Conservation (phyloP, 2,113 vertebrate species). For the Macaca fascicularis region T2T-MFA8v1.1 NC_088394.1:15366001-15366500, state of each 20-base stretch:
- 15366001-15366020: neutral
- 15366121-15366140: neutral
- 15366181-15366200: neutral
- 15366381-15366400: too few species aligned
- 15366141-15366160: neutral
- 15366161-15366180: neutral
- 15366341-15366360: too few species aligned
- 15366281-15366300: too few species aligned
- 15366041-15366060: neutral
- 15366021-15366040: neutral
- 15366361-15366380: too few species aligned
- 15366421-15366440: neutral
- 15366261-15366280: too few species aligned
- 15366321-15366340: too few species aligned
- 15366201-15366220: too few species aligned
- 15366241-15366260: too few species aligned
- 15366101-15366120: neutral
- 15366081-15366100: neutral
- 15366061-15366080: neutral
- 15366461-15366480: neutral
- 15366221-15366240: too few species aligned
- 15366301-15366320: too few species aligned
- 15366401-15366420: too few species aligned
- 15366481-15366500: neutral
- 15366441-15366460: neutral